Evolutionary conservation across 2,888 invertebrate species (phyloP).

Genomic region (Arrhopalites spinosus): DNA sequence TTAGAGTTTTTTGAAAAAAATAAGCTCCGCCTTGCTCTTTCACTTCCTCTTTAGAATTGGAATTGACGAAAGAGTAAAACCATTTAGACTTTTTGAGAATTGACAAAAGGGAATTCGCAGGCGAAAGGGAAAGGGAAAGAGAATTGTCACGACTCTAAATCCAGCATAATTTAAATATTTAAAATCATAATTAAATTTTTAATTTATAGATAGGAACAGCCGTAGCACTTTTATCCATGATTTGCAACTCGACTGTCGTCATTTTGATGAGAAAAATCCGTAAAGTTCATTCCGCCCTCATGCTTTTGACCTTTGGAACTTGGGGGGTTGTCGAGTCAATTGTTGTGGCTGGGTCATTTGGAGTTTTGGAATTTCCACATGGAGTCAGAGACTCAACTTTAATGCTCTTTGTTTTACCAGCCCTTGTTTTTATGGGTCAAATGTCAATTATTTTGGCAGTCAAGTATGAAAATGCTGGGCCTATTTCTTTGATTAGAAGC

Average conservation of each 20-base stretch:
- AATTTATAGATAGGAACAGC: conserved; percentile 42
- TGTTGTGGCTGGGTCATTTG: conserved; percentile 27
- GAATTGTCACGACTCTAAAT: no score
- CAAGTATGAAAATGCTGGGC: conserved; percentile 45
- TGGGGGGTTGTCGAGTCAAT: conserved; percentile 41
- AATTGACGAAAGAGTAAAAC: no score
- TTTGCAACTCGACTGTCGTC: conserved; percentile 41
- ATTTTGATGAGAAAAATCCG: conserved; percentile 45
- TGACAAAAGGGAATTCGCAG: no score
- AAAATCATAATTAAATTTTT: no score
- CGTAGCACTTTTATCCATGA: conserved; percentile 43
- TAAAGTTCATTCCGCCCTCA: conserved; percentile 45
- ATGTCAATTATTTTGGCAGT: conserved; percentile 44
- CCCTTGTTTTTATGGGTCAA: conserved; percentile 37
- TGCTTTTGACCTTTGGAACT: conserved; percentile 42
- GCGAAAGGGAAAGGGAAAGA: no score
- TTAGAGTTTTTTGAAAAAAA: no score
- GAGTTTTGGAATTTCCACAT: neutral
- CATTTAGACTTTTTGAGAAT: no score
- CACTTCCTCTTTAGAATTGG: no score
- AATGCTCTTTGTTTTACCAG: conserved; percentile 12
- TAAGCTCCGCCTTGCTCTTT: no score
- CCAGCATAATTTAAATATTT: no score
- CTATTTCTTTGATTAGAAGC: conserved; percentile 40
- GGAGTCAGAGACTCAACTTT: conserved; percentile 2